Evolutionary conservation across 2,113 vertebrate genomes (phyloP), one percentile per base, ranked within the genome.

Genomic region (Podarcis cretensis): DNA sequence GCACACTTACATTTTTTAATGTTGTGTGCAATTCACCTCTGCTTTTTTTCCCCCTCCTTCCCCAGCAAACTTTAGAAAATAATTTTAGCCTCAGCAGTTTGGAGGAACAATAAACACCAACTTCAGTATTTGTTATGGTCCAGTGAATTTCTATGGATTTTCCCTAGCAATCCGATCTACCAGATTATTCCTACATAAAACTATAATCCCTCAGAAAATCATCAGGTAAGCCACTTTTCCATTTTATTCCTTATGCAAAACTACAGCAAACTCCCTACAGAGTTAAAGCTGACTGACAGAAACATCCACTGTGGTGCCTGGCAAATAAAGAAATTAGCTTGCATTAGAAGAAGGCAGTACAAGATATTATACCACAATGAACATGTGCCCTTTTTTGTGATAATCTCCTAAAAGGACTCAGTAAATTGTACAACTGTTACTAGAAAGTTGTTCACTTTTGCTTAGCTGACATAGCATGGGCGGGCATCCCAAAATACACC

Each of bases 321-420:
- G 89, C 90, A 84, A 91, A 90, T 87, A 91, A 94, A 91, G 87
- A 85, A 91, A 87, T 74, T 57, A 91, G 85, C 79, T 90, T 85
- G 81, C 81, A 91, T 0, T 5, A 92, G 87, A 80, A 95, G 83
- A 84, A 94, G 90, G 89, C 93, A 89, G 81, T n/a, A 78, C 0
- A 20, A 16, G 81, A 93, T 84, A 92, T 87, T 91, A 91, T 95
- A 93, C 93, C 88, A 91, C 48, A 95, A 92, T 92, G 92, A 95
- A 89, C 54, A 92, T 91, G 92, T 92, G 93, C 76, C 85, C 89
- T 43, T 48, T 90, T 87, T 54, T 87, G 86, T 40, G 87, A 93
- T 92, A 94, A 92, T 93, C 92, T 91, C 91, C 90, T 94, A 77
- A 73, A 89, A 94, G 93, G 2, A 12, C 94, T 91, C 90, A 85